Percentiles rank a stretch among this genome's conserved stretches.
phyloP scores from a whole-genome alignment of 2,888 invertebrate genomes.

The Arrhopalites spinosus region DNA sequence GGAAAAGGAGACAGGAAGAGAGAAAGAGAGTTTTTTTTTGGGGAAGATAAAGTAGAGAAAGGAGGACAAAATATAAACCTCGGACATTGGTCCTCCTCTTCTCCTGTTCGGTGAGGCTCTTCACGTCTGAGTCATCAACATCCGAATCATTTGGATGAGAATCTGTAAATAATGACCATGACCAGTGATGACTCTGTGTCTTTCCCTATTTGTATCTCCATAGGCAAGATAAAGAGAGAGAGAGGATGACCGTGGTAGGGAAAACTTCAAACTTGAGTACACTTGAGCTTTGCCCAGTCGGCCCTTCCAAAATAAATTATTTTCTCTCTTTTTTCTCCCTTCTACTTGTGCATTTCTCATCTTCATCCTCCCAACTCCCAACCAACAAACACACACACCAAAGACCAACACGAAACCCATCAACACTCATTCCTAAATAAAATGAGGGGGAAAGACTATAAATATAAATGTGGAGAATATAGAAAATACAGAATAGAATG shows the following conservation, averaged over 20 bases:
- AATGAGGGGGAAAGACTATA: background rate
- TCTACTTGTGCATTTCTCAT: background rate
- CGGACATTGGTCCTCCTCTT: background rate
- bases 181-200: background rate
- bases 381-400: background rate
- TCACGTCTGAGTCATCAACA: constrained; percentile 6
- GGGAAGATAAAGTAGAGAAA: background rate
- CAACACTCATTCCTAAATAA: background rate
- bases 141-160: constrained; percentile 1
- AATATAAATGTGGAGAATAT: background rate
- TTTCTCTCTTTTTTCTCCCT: background rate
- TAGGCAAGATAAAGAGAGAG: too few species aligned
- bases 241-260: background rate
- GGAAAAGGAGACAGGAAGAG: background rate
- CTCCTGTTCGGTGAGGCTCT: background rate
- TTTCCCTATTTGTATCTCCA: background rate
- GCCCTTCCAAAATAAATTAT: constrained; percentile 19
- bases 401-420: background rate
- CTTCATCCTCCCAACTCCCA: background rate
- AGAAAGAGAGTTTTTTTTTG: background rate
- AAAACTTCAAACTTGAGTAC: constrained; percentile 21
- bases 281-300: constrained; percentile 18
- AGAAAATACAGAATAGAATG: too few species aligned
- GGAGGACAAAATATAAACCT: background rate
- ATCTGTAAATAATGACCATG: constrained; percentile 22